These are phyloP conservation scores for Hirundo rustica DNA, from an alignment of 2,797 vertebrate genomes.

Conservation along the genomic window DNA sequence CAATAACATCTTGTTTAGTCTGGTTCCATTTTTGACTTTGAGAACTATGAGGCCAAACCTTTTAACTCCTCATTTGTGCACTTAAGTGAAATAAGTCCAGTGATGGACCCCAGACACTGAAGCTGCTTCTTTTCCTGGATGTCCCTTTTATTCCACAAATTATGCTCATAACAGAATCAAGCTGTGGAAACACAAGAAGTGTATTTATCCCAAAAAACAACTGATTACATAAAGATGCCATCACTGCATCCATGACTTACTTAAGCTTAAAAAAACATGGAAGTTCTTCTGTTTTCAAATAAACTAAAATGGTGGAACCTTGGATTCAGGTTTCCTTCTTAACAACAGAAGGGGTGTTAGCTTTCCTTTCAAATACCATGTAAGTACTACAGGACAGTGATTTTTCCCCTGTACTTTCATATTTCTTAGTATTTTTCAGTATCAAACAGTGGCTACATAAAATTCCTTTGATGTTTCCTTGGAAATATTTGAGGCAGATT, in stretches of 20 bases:
- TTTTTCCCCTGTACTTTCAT: not conserved
- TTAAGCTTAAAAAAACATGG: not conserved
- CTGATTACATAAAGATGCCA: not conserved
- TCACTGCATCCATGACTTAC: not conserved
- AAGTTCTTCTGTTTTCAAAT: not conserved
- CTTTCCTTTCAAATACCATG: not conserved
- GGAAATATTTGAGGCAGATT: not conserved
- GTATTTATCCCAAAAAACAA: not conserved
- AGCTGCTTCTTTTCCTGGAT: not conserved
- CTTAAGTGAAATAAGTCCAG: not conserved
- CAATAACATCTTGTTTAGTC: not conserved
- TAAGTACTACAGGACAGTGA: not conserved
- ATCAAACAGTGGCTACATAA: not conserved
- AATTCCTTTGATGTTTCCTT: not conserved
- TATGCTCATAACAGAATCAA: not conserved
- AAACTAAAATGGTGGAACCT: not conserved
- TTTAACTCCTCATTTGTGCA: not conserved
- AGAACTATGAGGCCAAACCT: not conserved
- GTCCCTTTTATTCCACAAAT: not conserved
- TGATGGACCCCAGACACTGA: not conserved
- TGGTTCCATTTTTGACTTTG: not conserved
- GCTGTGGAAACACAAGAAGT: not conserved
- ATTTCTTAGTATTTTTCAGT: not conserved
- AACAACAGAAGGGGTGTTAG: not conserved
- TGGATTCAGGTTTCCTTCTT: not conserved